Evolutionary conservation across 2,888 invertebrate genomes (phyloP), one percentile per base, ranked within the genome.

Genomic region (Drosophila dives): DNA sequence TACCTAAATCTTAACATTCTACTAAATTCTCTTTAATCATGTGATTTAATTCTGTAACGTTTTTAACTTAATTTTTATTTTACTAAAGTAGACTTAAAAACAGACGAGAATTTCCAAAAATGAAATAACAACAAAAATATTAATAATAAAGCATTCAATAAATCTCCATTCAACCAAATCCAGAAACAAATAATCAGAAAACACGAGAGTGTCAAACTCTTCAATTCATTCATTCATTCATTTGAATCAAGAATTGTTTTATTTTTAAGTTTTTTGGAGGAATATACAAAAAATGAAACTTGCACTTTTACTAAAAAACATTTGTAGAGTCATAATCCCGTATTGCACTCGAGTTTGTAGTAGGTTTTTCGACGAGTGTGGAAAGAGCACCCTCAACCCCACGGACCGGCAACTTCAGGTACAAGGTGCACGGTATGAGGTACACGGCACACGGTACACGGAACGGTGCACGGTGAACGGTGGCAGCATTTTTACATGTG

Each of bases 401-500:
- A 12, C 17, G 42, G 42, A 32, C 29, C 20, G 40, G 40, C 45
- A 20, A 58, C 36, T 60, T 60, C 23, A 61, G 48, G 56, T 58
- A 54, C 17, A 34, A 34, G 54, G 23, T 11, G 20, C 15, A 53
- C 5, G 29, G 17, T n/a, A 12, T n/a, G n/a, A 7, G 51, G 33
- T 33, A 33, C 20, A 51, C 33, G 33, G 33, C 12, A 33, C 20
- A 33, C 12, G 50, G 53, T 40, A 53, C 61, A 66, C 29, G 49
- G 49, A 11, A 36, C 32, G 45, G 51, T 38, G 50, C 56, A 58
- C 20, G 54, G 60, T 66, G 73, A 63, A 55, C n/a, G 38, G 36
- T 42, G 69, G 77, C 36, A 67, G 71, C 84, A 81, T 83, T 85
- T 89, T 86, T 85, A 81, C 89, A 85, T 85, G 89, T 84, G 89